phyloP scores from a whole-genome alignment of 2,113 vertebrate species.

The Pedionomus torquatus region DNA sequence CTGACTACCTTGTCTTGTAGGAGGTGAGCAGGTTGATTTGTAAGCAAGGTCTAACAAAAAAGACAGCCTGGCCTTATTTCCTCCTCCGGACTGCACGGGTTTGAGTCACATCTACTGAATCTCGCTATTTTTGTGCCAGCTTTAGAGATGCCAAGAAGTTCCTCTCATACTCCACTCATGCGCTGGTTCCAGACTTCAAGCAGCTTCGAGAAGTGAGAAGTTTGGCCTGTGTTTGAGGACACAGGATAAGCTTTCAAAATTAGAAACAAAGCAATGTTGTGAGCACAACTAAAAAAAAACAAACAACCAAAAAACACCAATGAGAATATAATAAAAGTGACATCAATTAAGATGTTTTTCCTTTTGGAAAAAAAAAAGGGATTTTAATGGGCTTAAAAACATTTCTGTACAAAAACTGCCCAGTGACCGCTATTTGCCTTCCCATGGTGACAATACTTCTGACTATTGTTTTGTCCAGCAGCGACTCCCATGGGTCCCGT shows the following conservation, averaged over 20 bases:
- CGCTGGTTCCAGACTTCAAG: neutral
- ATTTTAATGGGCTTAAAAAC: conserved; percentile 73
- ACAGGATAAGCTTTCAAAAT: neutral
- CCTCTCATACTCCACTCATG: neutral
- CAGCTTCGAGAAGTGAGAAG: neutral
- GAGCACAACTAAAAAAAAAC: neutral
- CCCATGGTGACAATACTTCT: neutral
- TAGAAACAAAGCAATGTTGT: neutral
- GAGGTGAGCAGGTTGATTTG: neutral
- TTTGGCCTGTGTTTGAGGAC: neutral
- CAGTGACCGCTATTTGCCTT: neutral
- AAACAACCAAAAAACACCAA: neutral
- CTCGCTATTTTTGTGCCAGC: neutral
- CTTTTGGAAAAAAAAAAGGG: neutral
- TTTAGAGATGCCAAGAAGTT: neutral
- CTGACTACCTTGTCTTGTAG: neutral
- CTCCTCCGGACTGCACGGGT: neutral
- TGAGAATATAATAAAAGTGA: neutral
- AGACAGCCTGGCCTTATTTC: neutral
- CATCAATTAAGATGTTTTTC: neutral
- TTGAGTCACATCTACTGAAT: neutral
- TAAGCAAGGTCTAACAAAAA: neutral
- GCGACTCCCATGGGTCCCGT: neutral
- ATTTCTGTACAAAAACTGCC: conserved; percentile 64
- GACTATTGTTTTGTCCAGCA: neutral